phyloP scores from a whole-genome alignment of 2,797 vertebrate species.

The Lophius americanus region DNA sequence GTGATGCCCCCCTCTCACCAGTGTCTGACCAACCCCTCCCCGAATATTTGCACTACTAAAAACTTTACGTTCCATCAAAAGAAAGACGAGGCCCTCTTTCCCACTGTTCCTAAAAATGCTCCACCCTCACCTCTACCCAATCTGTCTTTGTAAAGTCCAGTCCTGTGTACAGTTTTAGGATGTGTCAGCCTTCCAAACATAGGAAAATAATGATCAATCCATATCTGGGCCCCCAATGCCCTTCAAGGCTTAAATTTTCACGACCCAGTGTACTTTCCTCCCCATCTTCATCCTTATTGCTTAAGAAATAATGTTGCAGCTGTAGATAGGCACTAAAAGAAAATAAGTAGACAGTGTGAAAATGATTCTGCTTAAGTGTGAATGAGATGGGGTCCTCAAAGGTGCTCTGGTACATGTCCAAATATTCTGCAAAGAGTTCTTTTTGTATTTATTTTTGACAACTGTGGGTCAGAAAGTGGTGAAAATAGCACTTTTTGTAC shows the following conservation, averaged over 20 bases:
- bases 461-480: constrained; percentile 16
- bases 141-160: constrained; percentile 22
- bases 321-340: not conserved
- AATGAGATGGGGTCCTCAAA: constrained; percentile 14
- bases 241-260: not conserved
- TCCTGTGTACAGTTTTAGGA: constrained; percentile 6
- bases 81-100: too few species aligned
- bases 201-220: constrained; percentile 32
- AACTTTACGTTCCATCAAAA: too few species aligned
- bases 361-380: not conserved
- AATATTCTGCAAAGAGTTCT: constrained; percentile 23
- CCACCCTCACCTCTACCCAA: not conserved
- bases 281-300: constrained; percentile 1
- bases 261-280: not conserved
- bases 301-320: constrained; percentile 12
- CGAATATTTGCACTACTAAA: too few species aligned
- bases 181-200: constrained; percentile 1
- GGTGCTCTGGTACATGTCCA: constrained; percentile 31
- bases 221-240: constrained; percentile 20
- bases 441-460: too few species aligned
- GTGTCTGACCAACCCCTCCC: too few species aligned
- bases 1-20: too few species aligned
- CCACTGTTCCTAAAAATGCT: too few species aligned
- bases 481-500: constrained; percentile 42
- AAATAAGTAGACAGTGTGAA: not conserved